Evolutionary conservation across 2,888 invertebrate genomes (phyloP), one percentile per base, ranked within the genome.

Genomic region (Palloptera scutellata): DNA sequence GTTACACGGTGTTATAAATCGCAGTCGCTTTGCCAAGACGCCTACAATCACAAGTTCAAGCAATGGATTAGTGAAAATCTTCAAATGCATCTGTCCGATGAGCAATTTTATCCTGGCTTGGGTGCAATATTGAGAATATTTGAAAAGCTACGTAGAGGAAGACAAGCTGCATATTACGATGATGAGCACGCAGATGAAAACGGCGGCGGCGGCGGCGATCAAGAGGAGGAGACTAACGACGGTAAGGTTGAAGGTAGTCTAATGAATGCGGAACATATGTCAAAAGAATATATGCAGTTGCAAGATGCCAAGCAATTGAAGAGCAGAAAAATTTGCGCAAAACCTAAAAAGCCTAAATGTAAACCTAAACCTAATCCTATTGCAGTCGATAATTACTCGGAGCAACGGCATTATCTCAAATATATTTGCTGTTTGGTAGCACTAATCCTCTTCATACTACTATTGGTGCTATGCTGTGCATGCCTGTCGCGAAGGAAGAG

Each of bases 101-200:
- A 82, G 1, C 59, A 76, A 19, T 79, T 85, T 59, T 85, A 85
- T 75, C 85, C 85, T 0, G 84, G 84, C 0, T 69, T 85, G 2
- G 85, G 84, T 0, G 83, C 79, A 1, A 69, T 82, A 0, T 64
- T 85, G 13, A 76, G 82, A 67, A 74, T 85, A 54, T 69, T 77
- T 9, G 80, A 82, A 68, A 74, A 77, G 13, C 59, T 81, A 19
- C 77, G 48, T 48, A 64, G 15, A 45, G 66, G 55, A 30, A 41
- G 58, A 13, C 63, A 67, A 17, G 61, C 51, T 12, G 12, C 20
- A 11, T 63, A 61, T 42, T 2, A 42, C 8, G 51, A 61, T 5
- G 41, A 48, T 15, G 66, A 13, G 52, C 48, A 48, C 52, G 8
- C 45, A 60, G 30, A 52, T 12, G 43, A 66, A 65, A 42, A 61